Conservation (phyloP, 1,140 invertebrate species). For the Whitmania pigra region DNA sequence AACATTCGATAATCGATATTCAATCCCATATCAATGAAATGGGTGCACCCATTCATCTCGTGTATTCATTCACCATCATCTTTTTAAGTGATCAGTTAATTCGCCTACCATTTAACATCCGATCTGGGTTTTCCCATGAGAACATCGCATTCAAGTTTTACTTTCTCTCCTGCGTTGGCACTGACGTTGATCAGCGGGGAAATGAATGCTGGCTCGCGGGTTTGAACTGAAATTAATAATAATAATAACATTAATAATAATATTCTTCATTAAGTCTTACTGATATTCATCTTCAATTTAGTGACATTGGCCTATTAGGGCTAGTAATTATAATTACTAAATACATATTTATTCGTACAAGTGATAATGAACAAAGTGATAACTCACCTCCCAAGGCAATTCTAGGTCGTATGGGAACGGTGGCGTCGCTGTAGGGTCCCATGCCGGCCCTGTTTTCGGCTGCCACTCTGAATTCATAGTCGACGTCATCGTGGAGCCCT, state of each 20-base stretch:
- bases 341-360: too few relatives aligned
- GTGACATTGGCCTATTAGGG: too few relatives aligned
- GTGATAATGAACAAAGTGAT: too few relatives aligned
- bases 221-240: conserved; percentile 13
- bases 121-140: conserved; percentile 25
- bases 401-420: conserved; percentile 53
- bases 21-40: too few relatives aligned
- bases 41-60: too few relatives aligned
- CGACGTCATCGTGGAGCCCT: conserved; percentile 75
- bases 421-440: conserved; percentile 82
- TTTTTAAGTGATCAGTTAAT: too few relatives aligned
- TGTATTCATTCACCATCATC: too few relatives aligned
- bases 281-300: too few relatives aligned
- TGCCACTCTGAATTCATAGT: conserved; percentile 83
- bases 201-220: conserved; percentile 24
- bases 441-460: conserved; percentile 94
- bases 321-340: too few relatives aligned
- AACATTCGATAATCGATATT: too few relatives aligned
- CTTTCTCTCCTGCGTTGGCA: conserved; percentile 21
- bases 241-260: background rate
- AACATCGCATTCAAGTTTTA: conserved; percentile 23
- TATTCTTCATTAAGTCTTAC: background rate
- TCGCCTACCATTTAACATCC: conserved; percentile 26
- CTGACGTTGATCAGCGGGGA: conserved; percentile 20
- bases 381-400: conserved; percentile 44